A percentile compares a stretch with the other conserved stretches of the same genome.
Conservation (phyloP, 1,140 invertebrate species). For the Platyscapa corneri region DNA sequence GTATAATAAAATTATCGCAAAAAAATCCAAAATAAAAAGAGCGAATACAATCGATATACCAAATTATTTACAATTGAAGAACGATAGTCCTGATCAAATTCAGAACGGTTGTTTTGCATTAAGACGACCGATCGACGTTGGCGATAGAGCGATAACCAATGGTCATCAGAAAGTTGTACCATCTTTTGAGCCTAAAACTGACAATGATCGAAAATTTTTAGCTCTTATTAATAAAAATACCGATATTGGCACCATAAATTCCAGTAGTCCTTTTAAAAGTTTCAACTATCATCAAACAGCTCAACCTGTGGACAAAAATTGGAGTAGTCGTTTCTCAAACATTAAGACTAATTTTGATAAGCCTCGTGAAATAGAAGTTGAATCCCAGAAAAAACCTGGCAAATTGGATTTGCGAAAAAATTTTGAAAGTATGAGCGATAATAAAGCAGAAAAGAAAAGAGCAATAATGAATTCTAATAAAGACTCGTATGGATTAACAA, state of each 20-base stretch:
- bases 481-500: constrained; percentile 49
- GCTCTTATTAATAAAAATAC: constrained; percentile 87
- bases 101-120: constrained; percentile 72
- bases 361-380: constrained; percentile 33
- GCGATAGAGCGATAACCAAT: constrained; percentile 67
- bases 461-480: constrained; percentile 53
- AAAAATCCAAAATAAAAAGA: constrained; percentile 87
- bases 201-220: constrained; percentile 88
- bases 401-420: constrained; percentile 3
- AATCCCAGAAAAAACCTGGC: neutral
- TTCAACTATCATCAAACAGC: constrained; percentile 61
- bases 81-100: constrained; percentile 65
- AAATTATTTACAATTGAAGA: constrained; percentile 75
- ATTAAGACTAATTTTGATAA: constrained; percentile 89
- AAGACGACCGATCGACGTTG: constrained; percentile 77
- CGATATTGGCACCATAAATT: constrained; percentile 60
- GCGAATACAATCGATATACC: constrained; percentile 92
- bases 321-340: constrained; percentile 87
- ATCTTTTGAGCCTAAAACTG: constrained; percentile 85
- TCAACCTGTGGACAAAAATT: constrained; percentile 75
- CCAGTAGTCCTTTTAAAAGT: constrained; percentile 63
- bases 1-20: constrained; percentile 78
- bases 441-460: constrained; percentile 12
- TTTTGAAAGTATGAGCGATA: constrained; percentile 41
- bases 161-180: constrained; percentile 74